Base-by-base conservation (phyloP, 2,888 invertebrate species). In the Phaonia tiefii region DNA sequence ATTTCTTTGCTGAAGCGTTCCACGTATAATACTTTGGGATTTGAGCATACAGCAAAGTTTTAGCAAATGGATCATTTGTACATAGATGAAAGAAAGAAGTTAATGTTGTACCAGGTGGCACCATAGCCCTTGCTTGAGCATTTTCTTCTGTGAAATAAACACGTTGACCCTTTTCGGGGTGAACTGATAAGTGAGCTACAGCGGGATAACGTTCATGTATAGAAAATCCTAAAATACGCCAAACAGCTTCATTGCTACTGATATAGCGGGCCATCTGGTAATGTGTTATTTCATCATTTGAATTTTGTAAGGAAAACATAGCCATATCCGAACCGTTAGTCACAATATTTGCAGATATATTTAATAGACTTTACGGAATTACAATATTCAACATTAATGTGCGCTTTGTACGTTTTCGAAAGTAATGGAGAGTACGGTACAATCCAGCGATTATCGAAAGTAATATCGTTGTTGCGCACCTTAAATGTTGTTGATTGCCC, bases 241-340 rank as follows among this genome's bases (percentile, higher is more conserved):
- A 85, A 31, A 83, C 37, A 56, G 77, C 79, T 42, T 70, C 76
- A 44, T 76, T 76, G 56, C 76, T 65, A 11, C 71, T 76, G 11
- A 76, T 46, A 46, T 87, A 88, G 15, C 87, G 70, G 11, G 82
- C 83, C 66, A 79, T 73, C 79, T 84, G 79, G 70, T 46, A 75
- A 4, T 66, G 70, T 13, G 44, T 66, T 11, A 79, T 66, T 71
- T 79, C 75, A 31, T 79, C 75, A 44, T 5, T 13, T 13, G 17
- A 20, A 51, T 42, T 25, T 20, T 10, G 8, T 17, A 42, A 20
- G 2, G 13, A 46, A 15, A 73, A 73, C 5, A 69, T 42, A 13
- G 77, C 72, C 54, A 72, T 67, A 15, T 72, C 67, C 1, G 49
- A 42, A 1, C 77, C 73, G 49, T 78, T 75, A 25, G n/a, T 71